Conservation (phyloP, 2,888 invertebrate genomes). For the Argynnis bischoffii region DNA sequence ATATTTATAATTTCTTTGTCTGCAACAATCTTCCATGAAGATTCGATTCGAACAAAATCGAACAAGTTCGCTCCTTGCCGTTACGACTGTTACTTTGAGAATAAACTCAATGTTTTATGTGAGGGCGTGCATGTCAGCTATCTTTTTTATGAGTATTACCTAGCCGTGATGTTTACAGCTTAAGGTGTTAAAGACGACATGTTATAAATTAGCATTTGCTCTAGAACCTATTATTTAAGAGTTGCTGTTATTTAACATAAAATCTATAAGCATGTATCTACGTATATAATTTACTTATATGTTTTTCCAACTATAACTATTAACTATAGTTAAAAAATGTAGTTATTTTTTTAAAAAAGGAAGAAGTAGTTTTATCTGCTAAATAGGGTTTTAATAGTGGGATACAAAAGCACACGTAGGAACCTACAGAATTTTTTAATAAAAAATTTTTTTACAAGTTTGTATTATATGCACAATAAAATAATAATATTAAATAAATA, state of each 20-base stretch:
- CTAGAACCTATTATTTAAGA: slow-evolving; percentile 15
- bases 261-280: too few relatives aligned
- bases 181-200: slow-evolving; percentile 44
- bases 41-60: slow-evolving; percentile 23
- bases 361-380: too few relatives aligned
- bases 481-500: too few relatives aligned
- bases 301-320: too few relatives aligned
- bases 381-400: too few relatives aligned
- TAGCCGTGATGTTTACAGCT: slow-evolving; percentile 56
- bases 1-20: slow-evolving; percentile 1
- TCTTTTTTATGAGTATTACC: slow-evolving; percentile 56
- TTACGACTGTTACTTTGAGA: slow-evolving; percentile 44
- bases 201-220: slow-evolving; percentile 30
- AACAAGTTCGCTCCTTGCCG: slow-evolving; percentile 27
- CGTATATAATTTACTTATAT: too few relatives aligned
- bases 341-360: too few relatives aligned
- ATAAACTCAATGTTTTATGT: slow-evolving; percentile 66
- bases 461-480: too few relatives aligned
- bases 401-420: too few relatives aligned
- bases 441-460: too few relatives aligned
- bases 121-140: slow-evolving; percentile 57
- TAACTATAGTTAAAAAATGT: too few relatives aligned
- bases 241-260: background rate
- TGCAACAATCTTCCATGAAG: slow-evolving; percentile 9
- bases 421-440: too few relatives aligned